phyloP scores from a whole-genome alignment of 2,888 invertebrate species.

The Opisthograptis luteolata region DNA sequence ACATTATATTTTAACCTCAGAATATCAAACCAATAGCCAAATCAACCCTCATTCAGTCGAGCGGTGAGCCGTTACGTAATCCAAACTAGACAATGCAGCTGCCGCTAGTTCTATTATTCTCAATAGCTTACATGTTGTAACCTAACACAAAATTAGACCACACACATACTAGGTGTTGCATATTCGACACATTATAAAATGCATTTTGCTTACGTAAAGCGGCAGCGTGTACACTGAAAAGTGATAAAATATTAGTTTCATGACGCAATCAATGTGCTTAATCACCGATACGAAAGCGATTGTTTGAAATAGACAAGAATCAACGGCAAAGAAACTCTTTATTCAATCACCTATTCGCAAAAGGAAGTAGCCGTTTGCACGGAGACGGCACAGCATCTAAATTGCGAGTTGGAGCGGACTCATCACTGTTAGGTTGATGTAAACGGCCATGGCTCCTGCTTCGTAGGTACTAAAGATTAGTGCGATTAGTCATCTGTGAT shows the following conservation, averaged over 20 bases:
- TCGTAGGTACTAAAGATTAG: constrained; percentile 50
- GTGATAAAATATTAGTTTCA: constrained; percentile 4
- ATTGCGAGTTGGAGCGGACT: constrained; percentile 55
- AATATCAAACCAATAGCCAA: neutral
- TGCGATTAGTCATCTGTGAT: constrained; percentile 54
- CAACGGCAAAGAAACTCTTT: constrained; percentile 26
- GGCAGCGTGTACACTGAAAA: constrained; percentile 5
- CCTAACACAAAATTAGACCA: constrained; percentile 26
- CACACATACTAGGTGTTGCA: constrained; percentile 30
- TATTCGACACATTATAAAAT: constrained; percentile 20
- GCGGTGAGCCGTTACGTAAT: constrained; percentile 1
- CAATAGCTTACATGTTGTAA: constrained; percentile 31
- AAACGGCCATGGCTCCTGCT: constrained; percentile 50
- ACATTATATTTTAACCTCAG: too few relatives aligned
- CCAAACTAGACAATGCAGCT: constrained; percentile 22
- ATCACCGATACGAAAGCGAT: neutral
- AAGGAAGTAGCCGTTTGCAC: constrained; percentile 68
- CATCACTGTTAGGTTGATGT: constrained; percentile 54
- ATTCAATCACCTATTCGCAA: constrained; percentile 45
- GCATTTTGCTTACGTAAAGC: constrained; percentile 15
- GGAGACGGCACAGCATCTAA: constrained; percentile 57
- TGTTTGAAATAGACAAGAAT: constrained; percentile 8
- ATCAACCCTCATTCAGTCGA: neutral
- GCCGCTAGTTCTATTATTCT: constrained; percentile 23
- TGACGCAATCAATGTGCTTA: neutral